A percentile compares a stretch with the other conserved stretches of the same genome.
Evolutionary conservation across 2,797 vertebrate genomes (phyloP).

Genomic region (Acipenser oxyrinchus): DNA sequence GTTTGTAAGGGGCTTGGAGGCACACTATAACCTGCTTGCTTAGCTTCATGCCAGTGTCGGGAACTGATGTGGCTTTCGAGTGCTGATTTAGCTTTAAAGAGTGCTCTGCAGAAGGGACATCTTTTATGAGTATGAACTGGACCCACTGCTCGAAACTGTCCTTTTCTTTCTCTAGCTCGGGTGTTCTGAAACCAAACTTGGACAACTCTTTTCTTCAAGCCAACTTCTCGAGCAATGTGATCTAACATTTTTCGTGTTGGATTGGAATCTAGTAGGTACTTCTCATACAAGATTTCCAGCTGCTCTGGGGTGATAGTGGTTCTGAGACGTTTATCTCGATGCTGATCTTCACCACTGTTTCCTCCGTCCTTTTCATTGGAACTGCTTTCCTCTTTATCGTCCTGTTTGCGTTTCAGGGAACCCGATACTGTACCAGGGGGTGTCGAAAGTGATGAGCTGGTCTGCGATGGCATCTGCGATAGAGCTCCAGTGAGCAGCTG

Average conservation of each 20-base stretch:
- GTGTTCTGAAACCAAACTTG: constrained; percentile 99
- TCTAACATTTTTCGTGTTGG: constrained; percentile 98
- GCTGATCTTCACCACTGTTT: constrained; percentile 88
- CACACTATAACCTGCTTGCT: constrained; percentile 95
- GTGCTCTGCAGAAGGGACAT: constrained; percentile 93
- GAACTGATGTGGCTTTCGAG: constrained; percentile 95
- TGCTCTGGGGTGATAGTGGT: constrained; percentile 98
- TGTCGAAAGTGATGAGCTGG: constrained; percentile 65
- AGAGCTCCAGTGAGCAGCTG: constrained; percentile 88
- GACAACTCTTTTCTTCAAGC: constrained; percentile 94
- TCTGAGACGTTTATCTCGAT: constrained; percentile 92
- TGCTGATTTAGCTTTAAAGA: constrained; percentile 97
- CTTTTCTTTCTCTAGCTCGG: constrained; percentile 91
- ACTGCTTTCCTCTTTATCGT: constrained; percentile 86
- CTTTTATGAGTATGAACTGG: constrained; percentile 93
- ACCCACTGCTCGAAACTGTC: constrained; percentile 92
- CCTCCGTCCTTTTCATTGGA: constrained; percentile 87
- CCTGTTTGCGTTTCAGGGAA: constrained; percentile 85
- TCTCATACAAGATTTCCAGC: constrained; percentile 96
- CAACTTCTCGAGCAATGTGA: constrained; percentile 94
- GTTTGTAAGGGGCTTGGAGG: constrained; percentile 88
- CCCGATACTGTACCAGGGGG: constrained; percentile 58
- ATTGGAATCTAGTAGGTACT: constrained; percentile 95
- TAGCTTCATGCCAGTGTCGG: constrained; percentile 96
- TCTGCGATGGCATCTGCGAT: constrained; percentile 80